phyloP scores from a whole-genome alignment of 1,140 invertebrate genomes.

The Trichonephila clavata region DNA sequence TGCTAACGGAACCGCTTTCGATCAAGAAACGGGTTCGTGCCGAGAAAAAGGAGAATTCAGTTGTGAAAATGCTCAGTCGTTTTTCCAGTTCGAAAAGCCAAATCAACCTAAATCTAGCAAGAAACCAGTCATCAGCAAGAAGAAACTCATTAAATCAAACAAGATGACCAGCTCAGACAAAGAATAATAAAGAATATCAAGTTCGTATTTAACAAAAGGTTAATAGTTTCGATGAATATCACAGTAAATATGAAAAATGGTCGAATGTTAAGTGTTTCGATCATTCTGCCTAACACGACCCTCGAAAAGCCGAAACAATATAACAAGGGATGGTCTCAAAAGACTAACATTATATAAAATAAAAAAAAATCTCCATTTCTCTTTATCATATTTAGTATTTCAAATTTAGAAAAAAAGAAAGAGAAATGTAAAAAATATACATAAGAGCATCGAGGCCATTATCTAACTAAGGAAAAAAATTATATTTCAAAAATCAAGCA shows the following conservation, averaged over 20 bases:
- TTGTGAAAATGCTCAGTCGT: constrained; percentile 61
- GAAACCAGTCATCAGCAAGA: constrained; percentile 65
- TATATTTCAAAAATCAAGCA: too few species aligned
- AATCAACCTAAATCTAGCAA: constrained; percentile 65
- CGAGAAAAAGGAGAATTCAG: constrained; percentile 52
- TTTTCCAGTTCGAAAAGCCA: constrained; percentile 70
- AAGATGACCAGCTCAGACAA: constrained; percentile 26
- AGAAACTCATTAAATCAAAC: constrained; percentile 43
- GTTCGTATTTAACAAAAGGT: constrained; percentile 50
- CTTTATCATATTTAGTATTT: too few species aligned
- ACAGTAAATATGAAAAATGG: constrained; percentile 18
- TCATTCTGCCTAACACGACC: too few species aligned
- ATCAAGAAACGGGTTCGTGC: constrained; percentile 76
- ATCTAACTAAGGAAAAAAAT: too few species aligned
- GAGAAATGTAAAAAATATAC: too few species aligned
- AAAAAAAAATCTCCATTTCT: too few species aligned
- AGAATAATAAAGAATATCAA: constrained; percentile 54
- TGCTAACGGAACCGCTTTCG: constrained; percentile 75
- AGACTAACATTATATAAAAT: too few species aligned
- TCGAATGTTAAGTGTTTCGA: constrained; percentile 33
- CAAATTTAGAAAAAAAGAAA: too few species aligned
- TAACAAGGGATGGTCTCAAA: not conserved
- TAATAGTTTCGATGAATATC: not conserved
- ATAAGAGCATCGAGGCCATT: too few species aligned
- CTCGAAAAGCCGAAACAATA: not conserved